Conservation (phyloP, 1,140 invertebrate genomes). For the Drosophila baimaii region DNA sequence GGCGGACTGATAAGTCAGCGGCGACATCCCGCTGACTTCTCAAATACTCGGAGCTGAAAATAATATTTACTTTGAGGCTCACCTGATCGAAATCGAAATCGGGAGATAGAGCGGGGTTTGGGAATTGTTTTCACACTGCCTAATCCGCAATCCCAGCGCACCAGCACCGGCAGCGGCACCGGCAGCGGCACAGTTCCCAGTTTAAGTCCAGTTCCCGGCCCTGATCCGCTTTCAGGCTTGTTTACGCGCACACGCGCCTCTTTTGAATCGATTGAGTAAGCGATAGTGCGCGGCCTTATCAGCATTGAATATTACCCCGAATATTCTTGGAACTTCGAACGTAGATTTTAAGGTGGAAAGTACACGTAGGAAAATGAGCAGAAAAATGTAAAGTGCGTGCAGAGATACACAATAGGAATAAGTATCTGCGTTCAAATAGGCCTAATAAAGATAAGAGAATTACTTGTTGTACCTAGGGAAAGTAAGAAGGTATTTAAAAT, state of each 20-base stretch:
- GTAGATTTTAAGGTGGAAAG: conserved; percentile 37
- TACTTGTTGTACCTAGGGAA: background rate
- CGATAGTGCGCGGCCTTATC: conserved; percentile 26
- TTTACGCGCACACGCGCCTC: conserved; percentile 48
- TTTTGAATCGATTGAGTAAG: conserved; percentile 39
- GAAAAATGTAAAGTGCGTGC: conserved; percentile 10
- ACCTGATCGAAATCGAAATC: conserved; percentile 26
- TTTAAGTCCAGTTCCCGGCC: conserved; percentile 14
- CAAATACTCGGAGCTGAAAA: background rate
- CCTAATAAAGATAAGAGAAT: background rate
- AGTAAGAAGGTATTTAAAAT: background rate
- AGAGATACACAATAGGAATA: background rate
- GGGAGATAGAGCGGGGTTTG: conserved; percentile 14
- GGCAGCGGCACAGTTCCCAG: background rate
- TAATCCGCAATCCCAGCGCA: conserved; percentile 28
- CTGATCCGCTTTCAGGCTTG: conserved; percentile 38
- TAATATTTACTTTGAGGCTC: conserved; percentile 22
- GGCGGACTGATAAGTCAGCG: conserved; percentile 19
- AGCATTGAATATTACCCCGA: conserved; percentile 24
- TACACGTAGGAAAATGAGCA: conserved; percentile 3
- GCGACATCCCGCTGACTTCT: conserved; percentile 26
- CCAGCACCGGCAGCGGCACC: background rate
- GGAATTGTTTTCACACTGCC: conserved; percentile 10
- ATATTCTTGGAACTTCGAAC: conserved; percentile 26
- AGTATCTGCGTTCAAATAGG: background rate